These are phyloP conservation scores for Catocala nupta DNA, from an alignment of 2,888 invertebrate genomes.

Conservation along the genomic window DNA sequence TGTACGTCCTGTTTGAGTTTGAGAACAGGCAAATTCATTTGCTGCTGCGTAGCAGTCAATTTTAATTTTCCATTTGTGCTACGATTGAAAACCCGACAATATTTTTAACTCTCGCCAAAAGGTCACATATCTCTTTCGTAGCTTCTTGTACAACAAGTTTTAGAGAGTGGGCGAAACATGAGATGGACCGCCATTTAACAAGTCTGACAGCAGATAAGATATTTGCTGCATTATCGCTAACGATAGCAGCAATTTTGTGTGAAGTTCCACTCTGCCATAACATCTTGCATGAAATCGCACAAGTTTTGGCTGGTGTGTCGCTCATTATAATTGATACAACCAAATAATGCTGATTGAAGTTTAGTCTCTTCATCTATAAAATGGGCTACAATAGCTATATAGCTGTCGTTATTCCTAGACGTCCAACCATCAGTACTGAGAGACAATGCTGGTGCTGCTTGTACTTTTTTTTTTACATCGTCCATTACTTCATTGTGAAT, in stretches of 20 bases:
- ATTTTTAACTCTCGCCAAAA: conserved; percentile 9
- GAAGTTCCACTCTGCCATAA: conserved; percentile 20
- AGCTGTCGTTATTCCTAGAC: conserved; percentile 23
- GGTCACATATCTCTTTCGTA: conserved; percentile 12
- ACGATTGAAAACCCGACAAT: conserved; percentile 34
- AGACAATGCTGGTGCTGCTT: conserved; percentile 11
- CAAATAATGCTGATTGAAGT: not conserved
- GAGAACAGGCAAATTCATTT: conserved; percentile 29
- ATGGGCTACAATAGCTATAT: conserved; percentile 18
- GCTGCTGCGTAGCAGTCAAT: conserved; percentile 27
- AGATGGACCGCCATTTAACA: conserved; percentile 33
- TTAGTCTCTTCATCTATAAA: conserved; percentile 6
- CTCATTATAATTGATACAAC: too few relatives aligned
- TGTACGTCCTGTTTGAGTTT: conserved; percentile 38
- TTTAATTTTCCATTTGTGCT: conserved; percentile 25
- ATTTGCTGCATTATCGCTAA: conserved; percentile 45
- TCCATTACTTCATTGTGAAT: conserved; percentile 1
- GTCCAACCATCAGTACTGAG: conserved; percentile 20
- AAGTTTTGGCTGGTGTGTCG: too few relatives aligned
- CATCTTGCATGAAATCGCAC: conserved; percentile 10
- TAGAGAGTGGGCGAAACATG: conserved; percentile 36
- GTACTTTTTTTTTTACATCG: conserved; percentile 7
- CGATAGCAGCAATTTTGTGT: conserved; percentile 15
- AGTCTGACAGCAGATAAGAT: conserved; percentile 36
- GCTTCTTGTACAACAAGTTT: conserved; percentile 34